Evolutionary conservation across 1,140 invertebrate genomes (phyloP), one percentile per base, ranked within the genome.

Genomic region (Solenopsis invicta): DNA sequence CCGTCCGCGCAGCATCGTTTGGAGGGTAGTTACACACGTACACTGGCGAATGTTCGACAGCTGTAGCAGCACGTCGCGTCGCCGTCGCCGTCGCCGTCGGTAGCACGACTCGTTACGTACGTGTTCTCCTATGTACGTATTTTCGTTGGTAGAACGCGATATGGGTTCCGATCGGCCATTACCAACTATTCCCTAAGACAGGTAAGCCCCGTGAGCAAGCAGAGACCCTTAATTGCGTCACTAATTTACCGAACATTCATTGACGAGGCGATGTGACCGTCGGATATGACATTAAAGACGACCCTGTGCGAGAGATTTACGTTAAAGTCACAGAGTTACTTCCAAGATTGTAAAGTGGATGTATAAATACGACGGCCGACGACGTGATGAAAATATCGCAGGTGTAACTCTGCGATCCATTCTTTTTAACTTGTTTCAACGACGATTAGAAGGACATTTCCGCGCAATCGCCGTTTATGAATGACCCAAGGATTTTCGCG

Each of bases 271-370:
- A n/a, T n/a, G n/a, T n/a, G n/a, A 86, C 52, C 71, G 71, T 76
- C 61, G 88, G 77, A 85, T 75, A 86, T 84, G 88, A 90, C 78
- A 69, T 90, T 90, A 90, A 90, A 90, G 88, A 87, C 71, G 76
- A 87, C 75, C 67, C 48, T 21, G 62, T 77, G 52, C 71, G 52
- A 78, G 80, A 89, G 81, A 78, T 88, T 74, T 85, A 66, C 81
- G 21, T 62, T 84, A 74, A 84, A 84, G 69, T 84, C 80, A 13
- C 54, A 66, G 87, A 48, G 84, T 85, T 54, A 88, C 50, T 37
- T 4, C 1, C 50, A 50, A 10, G 48, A 34, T 48, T 48, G 37
- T 56, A 29, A 59, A 77, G 45, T 52, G 24, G 50, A 9, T 71
- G 34, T 61, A 62, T 54, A 56, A 85, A 85, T 52, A 48, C 29